These are phyloP conservation scores for Diploscapter pachys DNA, from an alignment of 1,140 invertebrate species.

Conservation along the genomic window DNA sequence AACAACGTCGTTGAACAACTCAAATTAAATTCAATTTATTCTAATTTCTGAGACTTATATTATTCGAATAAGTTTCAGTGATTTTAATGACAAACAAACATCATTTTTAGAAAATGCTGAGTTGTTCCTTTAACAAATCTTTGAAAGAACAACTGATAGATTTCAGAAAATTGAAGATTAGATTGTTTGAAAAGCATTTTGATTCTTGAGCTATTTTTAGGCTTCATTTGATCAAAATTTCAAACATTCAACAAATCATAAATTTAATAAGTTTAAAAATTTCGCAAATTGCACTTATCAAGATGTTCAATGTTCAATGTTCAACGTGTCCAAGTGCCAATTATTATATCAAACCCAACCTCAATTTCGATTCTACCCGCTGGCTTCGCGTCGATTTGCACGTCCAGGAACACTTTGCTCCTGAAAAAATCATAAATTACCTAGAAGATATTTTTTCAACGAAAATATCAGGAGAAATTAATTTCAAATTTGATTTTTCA, in stretches of 20 bases:
- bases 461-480: too few relatives aligned
- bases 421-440: too few relatives aligned
- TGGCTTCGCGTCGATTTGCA: conserved; percentile 37
- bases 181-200: background rate
- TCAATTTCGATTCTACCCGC: conserved; percentile 41
- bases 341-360: conserved; percentile 11
- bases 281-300: too few relatives aligned
- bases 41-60: background rate
- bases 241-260: background rate
- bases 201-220: conserved; percentile 8
- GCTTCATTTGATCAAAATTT: conserved; percentile 5
- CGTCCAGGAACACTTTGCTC: conserved; percentile 41
- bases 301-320: too few relatives aligned
- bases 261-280: too few relatives aligned
- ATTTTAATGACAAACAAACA: background rate
- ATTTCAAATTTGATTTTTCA: too few relatives aligned
- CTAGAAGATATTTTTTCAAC: too few relatives aligned
- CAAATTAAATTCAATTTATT: background rate
- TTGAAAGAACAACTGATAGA: background rate
- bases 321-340: too few relatives aligned
- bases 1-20: conserved; percentile 78
- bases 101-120: background rate
- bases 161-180: too few relatives aligned
- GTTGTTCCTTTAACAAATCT: background rate
- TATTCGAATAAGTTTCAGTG: background rate